Evolutionary conservation across 2,888 invertebrate species (phyloP).

Genomic region (Hydrotaea diabolus): DNA sequence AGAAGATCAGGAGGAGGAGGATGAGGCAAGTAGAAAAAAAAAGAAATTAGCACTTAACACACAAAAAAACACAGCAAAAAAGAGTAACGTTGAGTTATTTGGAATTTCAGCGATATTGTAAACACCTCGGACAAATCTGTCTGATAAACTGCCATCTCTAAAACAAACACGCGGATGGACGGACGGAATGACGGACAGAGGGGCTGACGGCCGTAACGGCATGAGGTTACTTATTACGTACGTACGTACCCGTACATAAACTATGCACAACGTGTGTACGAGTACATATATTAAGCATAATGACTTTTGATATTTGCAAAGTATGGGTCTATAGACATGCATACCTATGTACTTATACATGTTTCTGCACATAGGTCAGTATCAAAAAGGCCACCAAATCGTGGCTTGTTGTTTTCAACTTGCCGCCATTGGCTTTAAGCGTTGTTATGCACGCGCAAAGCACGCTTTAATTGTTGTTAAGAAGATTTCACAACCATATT

Average conservation of each 20-base stretch:
- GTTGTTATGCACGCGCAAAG: slow-evolving; percentile 63
- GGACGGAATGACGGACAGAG: neutral
- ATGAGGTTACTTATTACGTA: neutral
- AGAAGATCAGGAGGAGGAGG: slow-evolving; percentile 7
- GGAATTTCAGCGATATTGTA: slow-evolving; percentile 28
- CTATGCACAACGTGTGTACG: neutral
- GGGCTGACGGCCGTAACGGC: too few species aligned
- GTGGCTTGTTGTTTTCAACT: slow-evolving; percentile 32
- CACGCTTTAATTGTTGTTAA: slow-evolving; percentile 63
- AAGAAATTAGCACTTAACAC: slow-evolving; percentile 55
- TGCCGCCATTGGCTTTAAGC: slow-evolving; percentile 29
- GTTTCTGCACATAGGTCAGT: neutral
- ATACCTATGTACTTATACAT: neutral
- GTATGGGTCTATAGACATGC: neutral
- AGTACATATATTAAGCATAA: neutral
- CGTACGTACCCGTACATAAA: neutral
- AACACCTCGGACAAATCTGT: slow-evolving; percentile 21
- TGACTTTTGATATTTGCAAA: neutral
- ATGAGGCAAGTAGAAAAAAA: slow-evolving; percentile 50
- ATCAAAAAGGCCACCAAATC: slow-evolving; percentile 49
- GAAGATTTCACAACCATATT: slow-evolving; percentile 45
- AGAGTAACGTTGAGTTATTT: slow-evolving; percentile 37
- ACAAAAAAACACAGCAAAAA: slow-evolving; percentile 29
- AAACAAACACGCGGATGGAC: neutral
- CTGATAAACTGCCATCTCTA: slow-evolving; percentile 10